These are phyloP conservation scores for Eriosoma lanigerum DNA, from an alignment of 1,140 invertebrate genomes.

Conservation along the genomic window DNA sequence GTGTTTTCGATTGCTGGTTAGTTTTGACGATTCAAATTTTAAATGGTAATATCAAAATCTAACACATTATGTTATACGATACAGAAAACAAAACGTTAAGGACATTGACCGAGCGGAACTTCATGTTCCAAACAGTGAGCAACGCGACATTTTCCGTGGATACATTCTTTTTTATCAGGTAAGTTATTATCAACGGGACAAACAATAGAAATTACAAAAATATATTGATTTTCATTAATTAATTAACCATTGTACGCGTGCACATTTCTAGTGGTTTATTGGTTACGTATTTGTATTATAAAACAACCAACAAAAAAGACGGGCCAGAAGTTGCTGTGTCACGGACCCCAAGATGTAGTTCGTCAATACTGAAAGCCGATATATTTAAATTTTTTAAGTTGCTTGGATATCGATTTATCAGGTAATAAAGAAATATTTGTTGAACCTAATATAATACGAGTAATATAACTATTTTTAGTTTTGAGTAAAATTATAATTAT, in stretches of 20 bases:
- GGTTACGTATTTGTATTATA: slow-evolving; percentile 72
- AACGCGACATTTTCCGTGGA: slow-evolving; percentile 90
- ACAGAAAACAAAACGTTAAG: slow-evolving; percentile 70
- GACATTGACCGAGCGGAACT: slow-evolving; percentile 73
- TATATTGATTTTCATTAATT: neutral
- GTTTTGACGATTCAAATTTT: neutral
- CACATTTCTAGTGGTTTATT: slow-evolving; percentile 69
- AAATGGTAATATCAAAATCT: neutral
- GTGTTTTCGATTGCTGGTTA: slow-evolving; percentile 77
- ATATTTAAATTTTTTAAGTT: slow-evolving; percentile 63
- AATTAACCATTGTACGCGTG: neutral
- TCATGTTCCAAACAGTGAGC: slow-evolving; percentile 80
- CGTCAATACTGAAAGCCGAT: slow-evolving; percentile 58
- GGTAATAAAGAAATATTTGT: slow-evolving; percentile 56
- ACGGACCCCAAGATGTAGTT: slow-evolving; percentile 29
- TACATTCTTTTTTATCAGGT: slow-evolving; percentile 90
- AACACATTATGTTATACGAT: slow-evolving; percentile 37
- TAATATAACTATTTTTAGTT: too few relatives aligned
- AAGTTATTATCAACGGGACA: slow-evolving; percentile 39
- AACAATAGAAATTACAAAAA: too few relatives aligned
- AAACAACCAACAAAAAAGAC: slow-evolving; percentile 51
- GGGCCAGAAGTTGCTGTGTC: slow-evolving; percentile 37
- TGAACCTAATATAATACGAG: too few relatives aligned
- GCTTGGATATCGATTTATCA: slow-evolving; percentile 68
- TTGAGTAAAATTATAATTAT: too few relatives aligned